phyloP scores from a whole-genome alignment of 2,797 vertebrate genomes.

The Sternotherus odoratus region DNA sequence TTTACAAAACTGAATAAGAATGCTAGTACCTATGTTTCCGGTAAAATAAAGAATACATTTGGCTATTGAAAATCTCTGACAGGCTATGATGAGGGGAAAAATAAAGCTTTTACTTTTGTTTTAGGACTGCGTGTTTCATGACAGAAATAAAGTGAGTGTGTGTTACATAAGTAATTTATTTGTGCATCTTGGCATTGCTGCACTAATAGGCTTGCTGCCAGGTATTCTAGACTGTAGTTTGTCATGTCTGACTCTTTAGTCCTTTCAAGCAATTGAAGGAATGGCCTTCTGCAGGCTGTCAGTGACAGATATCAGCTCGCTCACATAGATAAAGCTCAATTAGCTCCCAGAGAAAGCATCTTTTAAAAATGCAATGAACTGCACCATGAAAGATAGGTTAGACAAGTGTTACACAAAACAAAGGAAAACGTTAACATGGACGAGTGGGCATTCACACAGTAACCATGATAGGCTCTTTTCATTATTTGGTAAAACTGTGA shows the following conservation, averaged over 20 bases:
- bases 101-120: slow-evolving; percentile 60
- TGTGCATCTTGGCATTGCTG: slow-evolving; percentile 62
- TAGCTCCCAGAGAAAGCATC: slow-evolving; percentile 63
- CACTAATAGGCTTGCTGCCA: slow-evolving; percentile 72
- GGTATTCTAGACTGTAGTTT: slow-evolving; percentile 72
- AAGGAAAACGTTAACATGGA: slow-evolving; percentile 56
- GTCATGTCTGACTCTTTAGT: slow-evolving; percentile 73
- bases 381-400: slow-evolving; percentile 49
- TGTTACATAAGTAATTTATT: slow-evolving; percentile 76
- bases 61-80: slow-evolving; percentile 31
- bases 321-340: slow-evolving; percentile 75
- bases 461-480: background rate
- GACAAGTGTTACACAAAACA: slow-evolving; percentile 16
- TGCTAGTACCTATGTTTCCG: slow-evolving; percentile 58
- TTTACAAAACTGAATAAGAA: slow-evolving; percentile 50
- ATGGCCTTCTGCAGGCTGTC: slow-evolving; percentile 77
- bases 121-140: slow-evolving; percentile 54
- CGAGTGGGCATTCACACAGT: background rate
- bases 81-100: slow-evolving; percentile 39
- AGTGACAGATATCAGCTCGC: slow-evolving; percentile 70
- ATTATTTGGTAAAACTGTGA: background rate
- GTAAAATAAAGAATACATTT: slow-evolving; percentile 68
- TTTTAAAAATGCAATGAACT: slow-evolving; percentile 76
- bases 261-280: slow-evolving; percentile 75
- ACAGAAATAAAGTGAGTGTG: slow-evolving; percentile 69